Percentiles rank a stretch among this genome's conserved stretches.
These are phyloP conservation scores for Chionis minor DNA, from an alignment of 2,113 vertebrate genomes.

Conservation along the genomic window DNA sequence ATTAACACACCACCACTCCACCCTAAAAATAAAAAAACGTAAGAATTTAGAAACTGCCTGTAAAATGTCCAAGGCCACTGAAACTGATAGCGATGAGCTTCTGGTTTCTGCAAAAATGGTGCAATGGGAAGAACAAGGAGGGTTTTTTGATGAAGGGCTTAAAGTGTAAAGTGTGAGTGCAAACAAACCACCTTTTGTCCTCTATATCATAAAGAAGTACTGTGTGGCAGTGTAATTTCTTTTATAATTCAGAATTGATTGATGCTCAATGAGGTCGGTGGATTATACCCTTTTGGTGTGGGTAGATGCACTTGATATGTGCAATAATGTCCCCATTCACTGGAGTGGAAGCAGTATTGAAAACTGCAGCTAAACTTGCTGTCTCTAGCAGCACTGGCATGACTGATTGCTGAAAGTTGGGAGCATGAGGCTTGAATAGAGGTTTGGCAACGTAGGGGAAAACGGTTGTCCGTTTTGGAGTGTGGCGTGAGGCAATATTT, in stretches of 20 bases:
- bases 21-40: background rate
- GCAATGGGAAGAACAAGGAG: background rate
- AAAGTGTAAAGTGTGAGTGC: background rate
- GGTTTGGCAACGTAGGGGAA: conserved; percentile 23
- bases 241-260: conserved; percentile 37
- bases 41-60: background rate
- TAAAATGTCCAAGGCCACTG: background rate
- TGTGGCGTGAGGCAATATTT: conserved; percentile 49
- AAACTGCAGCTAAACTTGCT: background rate
- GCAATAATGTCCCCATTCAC: conserved; percentile 47
- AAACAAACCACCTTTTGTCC: conserved; percentile 54
- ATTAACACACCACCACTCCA: background rate
- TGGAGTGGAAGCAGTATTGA: background rate
- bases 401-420: conserved; percentile 3
- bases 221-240: conserved; percentile 36
- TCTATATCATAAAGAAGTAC: conserved; percentile 1
- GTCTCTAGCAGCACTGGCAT: background rate
- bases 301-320: conserved; percentile 40
- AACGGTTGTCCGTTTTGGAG: conserved; percentile 29
- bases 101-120: background rate
- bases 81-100: background rate
- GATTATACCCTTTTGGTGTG: conserved; percentile 3
- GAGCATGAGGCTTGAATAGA: conserved; percentile 20
- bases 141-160: background rate
- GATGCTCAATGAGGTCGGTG: background rate